phyloP scores from a whole-genome alignment of 2,888 invertebrate genomes.

The Thymelicus lineola region DNA sequence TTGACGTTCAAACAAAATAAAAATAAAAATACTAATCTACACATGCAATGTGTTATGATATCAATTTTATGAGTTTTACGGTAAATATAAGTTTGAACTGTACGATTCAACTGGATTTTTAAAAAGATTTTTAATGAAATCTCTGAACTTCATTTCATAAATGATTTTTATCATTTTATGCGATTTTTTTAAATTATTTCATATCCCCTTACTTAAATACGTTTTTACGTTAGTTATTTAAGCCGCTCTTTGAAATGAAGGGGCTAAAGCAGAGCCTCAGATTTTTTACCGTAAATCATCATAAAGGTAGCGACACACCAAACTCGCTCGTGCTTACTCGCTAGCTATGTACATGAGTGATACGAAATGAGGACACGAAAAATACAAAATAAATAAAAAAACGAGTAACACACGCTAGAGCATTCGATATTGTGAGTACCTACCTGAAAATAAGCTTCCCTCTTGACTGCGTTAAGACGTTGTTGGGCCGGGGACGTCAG shows the following conservation, averaged over 20 bases:
- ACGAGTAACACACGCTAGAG: slow-evolving; percentile 13
- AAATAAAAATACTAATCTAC: slow-evolving; percentile 8
- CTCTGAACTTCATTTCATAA: too few species aligned
- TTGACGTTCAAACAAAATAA: not conserved
- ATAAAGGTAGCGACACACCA: slow-evolving; percentile 21
- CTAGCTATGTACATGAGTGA: slow-evolving; percentile 17
- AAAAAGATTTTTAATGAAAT: not conserved
- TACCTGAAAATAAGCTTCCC: slow-evolving; percentile 29
- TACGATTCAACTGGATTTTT: not conserved
- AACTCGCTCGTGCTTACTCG: slow-evolving; percentile 25
- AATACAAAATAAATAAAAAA: slow-evolving; percentile 25
- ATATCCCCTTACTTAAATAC: too few species aligned
- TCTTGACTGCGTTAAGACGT: slow-evolving; percentile 5
- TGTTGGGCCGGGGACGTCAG: not conserved
- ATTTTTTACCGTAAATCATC: slow-evolving; percentile 23
- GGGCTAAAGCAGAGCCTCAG: not conserved
- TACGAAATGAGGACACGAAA: slow-evolving; percentile 21
- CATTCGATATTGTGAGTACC: slow-evolving; percentile 24
- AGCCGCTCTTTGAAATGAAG: not conserved
- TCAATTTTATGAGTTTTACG: slow-evolving; percentile 19
- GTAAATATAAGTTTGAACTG: not conserved
- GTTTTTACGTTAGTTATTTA: not conserved
- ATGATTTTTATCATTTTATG: too few species aligned
- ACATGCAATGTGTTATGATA: slow-evolving; percentile 17
- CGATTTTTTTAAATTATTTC: too few species aligned